Conservation (phyloP, 2,888 invertebrate genomes). For the Galeruca laticollis region DNA sequence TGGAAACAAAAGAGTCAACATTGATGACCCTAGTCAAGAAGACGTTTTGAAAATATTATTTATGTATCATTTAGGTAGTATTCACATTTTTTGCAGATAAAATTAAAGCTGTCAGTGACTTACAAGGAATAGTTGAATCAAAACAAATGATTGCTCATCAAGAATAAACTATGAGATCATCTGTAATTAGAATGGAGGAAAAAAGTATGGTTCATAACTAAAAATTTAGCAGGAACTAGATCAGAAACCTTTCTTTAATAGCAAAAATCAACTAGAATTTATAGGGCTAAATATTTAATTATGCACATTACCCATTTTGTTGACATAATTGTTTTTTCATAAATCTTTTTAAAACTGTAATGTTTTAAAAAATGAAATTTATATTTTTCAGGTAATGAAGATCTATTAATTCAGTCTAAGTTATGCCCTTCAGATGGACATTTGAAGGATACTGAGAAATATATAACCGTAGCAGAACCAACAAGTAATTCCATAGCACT, state of each 20-base stretch:
- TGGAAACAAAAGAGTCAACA: background rate
- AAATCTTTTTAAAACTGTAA: background rate
- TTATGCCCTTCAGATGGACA: background rate
- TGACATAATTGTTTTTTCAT: conserved; percentile 1
- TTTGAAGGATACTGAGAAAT: conserved; percentile 1
- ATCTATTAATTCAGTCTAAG: no score
- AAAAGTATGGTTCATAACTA: conserved; percentile 1
- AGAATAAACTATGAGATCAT: background rate
- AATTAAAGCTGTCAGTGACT: background rate
- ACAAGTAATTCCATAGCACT: conserved; percentile 2
- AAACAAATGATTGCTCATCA: background rate
- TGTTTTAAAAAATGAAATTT: no score
- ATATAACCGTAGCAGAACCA: conserved; percentile 1
- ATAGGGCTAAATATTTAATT: background rate
- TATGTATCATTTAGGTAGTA: background rate
- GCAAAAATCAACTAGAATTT: background rate
- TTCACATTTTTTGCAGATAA: background rate
- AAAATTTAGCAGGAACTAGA: background rate
- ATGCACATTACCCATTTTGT: conserved; percentile 4
- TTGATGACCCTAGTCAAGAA: background rate
- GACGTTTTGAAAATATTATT: background rate
- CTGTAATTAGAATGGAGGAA: background rate
- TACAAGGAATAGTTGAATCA: no score
- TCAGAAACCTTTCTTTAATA: background rate
- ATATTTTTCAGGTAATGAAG: no score